Conservation (phyloP, 2,888 invertebrate genomes). For the Athrips mouffetella region DNA sequence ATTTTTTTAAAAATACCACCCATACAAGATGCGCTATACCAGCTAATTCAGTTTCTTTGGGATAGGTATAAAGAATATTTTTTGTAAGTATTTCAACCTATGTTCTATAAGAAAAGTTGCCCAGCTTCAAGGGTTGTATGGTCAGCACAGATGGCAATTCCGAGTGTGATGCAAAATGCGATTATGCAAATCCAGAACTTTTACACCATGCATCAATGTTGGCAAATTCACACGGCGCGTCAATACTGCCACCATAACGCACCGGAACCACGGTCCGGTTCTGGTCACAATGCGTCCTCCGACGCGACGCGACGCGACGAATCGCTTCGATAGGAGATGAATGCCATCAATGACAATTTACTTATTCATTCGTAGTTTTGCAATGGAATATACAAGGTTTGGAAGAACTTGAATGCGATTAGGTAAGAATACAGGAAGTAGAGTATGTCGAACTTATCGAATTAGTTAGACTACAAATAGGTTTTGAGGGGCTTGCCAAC, state of each 20-base stretch:
- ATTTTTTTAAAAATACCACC: too few relatives aligned
- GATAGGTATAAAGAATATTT: too few relatives aligned
- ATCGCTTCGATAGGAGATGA: slow-evolving; percentile 24
- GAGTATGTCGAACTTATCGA: too few relatives aligned
- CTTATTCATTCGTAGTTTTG: not conserved
- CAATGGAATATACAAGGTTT: not conserved
- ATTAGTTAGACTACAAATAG: too few relatives aligned
- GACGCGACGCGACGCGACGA: slow-evolving; percentile 33
- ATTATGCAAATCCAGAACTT: not conserved
- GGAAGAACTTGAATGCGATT: not conserved
- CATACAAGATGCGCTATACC: too few relatives aligned
- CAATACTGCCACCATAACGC: slow-evolving; percentile 36
- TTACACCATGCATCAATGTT: not conserved
- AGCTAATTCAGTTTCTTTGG: too few relatives aligned
- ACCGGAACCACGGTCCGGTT: slow-evolving; percentile 67
- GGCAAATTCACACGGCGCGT: slow-evolving; percentile 28
- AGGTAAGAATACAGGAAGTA: not conserved
- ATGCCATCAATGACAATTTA: not conserved
- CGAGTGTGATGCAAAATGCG: not conserved
- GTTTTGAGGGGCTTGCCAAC: too few relatives aligned
- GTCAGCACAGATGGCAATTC: too few relatives aligned
- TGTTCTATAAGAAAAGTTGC: too few relatives aligned
- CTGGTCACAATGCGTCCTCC: slow-evolving; percentile 38
- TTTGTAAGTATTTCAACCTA: too few relatives aligned
- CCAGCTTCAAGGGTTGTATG: too few relatives aligned